These are phyloP conservation scores for Montipora cactus DNA, from an alignment of 64 coral and sea anemone genomes.

Conservation along the genomic window DNA sequence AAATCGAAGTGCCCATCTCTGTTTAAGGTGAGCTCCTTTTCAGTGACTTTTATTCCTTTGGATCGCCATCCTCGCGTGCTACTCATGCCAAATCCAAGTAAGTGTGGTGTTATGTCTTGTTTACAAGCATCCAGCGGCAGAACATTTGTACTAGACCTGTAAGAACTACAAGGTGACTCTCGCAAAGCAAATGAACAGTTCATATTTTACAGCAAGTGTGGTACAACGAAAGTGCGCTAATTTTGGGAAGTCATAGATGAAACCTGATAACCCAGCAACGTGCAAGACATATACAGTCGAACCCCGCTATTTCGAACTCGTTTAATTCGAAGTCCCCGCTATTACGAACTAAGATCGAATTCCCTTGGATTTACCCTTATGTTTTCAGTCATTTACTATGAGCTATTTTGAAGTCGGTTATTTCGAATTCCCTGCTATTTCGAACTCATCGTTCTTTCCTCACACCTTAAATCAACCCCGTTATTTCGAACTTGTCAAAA, in stretches of 20 bases:
- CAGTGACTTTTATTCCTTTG: neutral
- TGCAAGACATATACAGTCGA: neutral
- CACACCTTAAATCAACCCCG: too few relatives aligned
- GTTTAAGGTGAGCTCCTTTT: neutral
- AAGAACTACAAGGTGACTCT: constrained; percentile 1
- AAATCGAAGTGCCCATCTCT: neutral
- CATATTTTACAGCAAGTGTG: constrained; percentile 12
- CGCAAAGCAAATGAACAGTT: neutral
- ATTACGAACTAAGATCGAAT: too few relatives aligned
- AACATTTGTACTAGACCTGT: neutral
- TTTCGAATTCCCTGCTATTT: too few relatives aligned
- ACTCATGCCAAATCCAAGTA: neutral
- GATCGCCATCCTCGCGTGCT: neutral
- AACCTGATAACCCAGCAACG: constrained; percentile 4
- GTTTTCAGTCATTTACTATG: too few relatives aligned
- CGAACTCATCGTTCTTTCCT: too few relatives aligned
- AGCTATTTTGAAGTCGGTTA: too few relatives aligned
- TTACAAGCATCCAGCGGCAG: neutral
- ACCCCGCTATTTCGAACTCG: too few relatives aligned
- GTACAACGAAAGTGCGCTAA: neutral
- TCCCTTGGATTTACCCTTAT: too few relatives aligned
- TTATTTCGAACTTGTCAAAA: too few relatives aligned
- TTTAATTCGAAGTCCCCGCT: too few relatives aligned
- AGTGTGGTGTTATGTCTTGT: neutral
- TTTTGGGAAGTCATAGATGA: constrained; percentile 6